phyloP scores from a whole-genome alignment of 2,113 vertebrate genomes.

The Rhynchomys soricoides region DNA sequence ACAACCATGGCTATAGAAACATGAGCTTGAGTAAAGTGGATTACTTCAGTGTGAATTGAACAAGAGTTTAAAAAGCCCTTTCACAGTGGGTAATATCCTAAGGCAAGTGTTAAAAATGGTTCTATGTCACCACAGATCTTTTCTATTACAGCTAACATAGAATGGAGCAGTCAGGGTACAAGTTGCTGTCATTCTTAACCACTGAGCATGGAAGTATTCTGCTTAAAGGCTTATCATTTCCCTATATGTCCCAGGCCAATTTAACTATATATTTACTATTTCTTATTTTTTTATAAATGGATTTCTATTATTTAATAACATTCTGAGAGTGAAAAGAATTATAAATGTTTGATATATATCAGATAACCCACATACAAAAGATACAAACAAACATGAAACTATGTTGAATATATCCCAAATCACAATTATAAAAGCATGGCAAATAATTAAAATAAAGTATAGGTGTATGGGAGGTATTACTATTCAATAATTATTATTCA shows the following conservation, averaged over 20 bases:
- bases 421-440: background rate
- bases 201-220: background rate
- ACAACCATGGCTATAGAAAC: background rate
- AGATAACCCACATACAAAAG: background rate
- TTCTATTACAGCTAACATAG: background rate
- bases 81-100: background rate
- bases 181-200: background rate
- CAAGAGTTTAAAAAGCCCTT: conserved; percentile 16
- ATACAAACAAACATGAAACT: background rate
- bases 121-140: background rate
- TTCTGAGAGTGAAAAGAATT: conserved; percentile 3
- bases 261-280: background rate
- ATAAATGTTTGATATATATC: background rate
- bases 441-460: background rate
- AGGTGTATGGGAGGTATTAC: background rate
- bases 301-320: background rate
- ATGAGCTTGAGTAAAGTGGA: conserved; percentile 47
- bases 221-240: background rate
- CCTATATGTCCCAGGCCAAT: background rate
- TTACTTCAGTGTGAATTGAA: conserved; percentile 52
- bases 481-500: no score
- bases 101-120: background rate
- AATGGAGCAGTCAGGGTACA: background rate
- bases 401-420: background rate
- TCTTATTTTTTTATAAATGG: background rate